Conservation (phyloP, 2,888 invertebrate species). For the Eudemis profundana region DNA sequence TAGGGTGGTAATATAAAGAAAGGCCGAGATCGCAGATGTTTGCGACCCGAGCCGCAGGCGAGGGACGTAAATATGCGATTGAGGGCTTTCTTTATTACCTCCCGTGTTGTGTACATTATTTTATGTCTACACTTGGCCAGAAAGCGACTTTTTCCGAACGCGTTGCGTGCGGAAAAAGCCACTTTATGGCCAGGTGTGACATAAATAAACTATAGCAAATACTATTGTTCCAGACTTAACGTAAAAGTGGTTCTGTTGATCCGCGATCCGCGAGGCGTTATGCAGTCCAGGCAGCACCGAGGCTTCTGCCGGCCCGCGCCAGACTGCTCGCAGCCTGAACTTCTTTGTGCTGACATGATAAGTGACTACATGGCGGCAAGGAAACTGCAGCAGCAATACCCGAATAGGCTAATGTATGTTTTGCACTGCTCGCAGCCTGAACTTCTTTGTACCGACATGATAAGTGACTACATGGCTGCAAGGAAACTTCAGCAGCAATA, state of each 20-base stretch:
- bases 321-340: constrained; percentile 92
- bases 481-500: constrained; percentile 87
- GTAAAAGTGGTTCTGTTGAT: constrained; percentile 91
- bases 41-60: too few species aligned
- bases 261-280: constrained; percentile 93
- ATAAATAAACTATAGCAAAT: too few species aligned
- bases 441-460: too few species aligned
- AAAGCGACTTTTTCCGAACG: too few species aligned
- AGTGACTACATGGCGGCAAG: constrained; percentile 92
- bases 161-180: too few species aligned
- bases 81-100: too few species aligned
- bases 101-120: too few species aligned
- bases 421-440: constrained; percentile 93
- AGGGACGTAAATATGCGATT: too few species aligned
- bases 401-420: constrained; percentile 90
- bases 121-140: too few species aligned
- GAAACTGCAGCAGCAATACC: constrained; percentile 87
- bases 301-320: constrained; percentile 90
- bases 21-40: too few species aligned
- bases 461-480: constrained; percentile 92
- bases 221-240: constrained; percentile 85
- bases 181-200: too few species aligned
- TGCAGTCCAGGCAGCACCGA: constrained; percentile 93
- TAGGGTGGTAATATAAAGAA: too few species aligned
- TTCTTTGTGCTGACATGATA: constrained; percentile 92